phyloP scores from a whole-genome alignment of 2,113 vertebrate species.

The Circaetus gallicus region DNA sequence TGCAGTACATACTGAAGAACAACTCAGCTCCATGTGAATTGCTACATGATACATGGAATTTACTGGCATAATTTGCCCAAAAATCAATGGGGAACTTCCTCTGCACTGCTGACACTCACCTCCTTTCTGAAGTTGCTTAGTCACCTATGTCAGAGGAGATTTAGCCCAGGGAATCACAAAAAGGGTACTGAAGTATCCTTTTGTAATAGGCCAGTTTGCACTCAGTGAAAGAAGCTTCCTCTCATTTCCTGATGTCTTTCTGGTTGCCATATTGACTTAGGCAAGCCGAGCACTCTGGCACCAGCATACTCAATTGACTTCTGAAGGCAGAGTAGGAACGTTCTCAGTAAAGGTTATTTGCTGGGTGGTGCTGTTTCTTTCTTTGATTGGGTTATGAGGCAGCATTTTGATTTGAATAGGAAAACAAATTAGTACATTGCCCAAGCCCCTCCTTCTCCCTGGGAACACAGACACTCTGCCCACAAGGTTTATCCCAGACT shows the following conservation, averaged over 20 bases:
- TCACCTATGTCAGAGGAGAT: neutral
- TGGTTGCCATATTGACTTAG: neutral
- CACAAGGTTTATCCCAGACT: neutral
- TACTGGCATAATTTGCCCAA: neutral
- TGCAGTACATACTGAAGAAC: neutral
- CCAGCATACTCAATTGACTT: neutral
- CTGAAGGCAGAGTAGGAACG: neutral
- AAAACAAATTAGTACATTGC: neutral
- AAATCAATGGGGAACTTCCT: neutral
- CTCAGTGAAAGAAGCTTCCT: neutral
- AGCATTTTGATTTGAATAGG: neutral
- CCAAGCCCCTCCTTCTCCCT: neutral
- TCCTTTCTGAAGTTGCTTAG: neutral
- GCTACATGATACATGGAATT: neutral
- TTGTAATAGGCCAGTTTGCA: neutral
- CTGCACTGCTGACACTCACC: neutral
- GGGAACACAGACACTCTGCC: neutral
- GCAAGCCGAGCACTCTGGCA: neutral
- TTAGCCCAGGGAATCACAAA: neutral
- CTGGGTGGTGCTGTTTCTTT: neutral
- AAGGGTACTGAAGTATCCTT: neutral
- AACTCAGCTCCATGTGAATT: neutral
- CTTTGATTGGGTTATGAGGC: neutral
- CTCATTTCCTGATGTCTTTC: accelerated
- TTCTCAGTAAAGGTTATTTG: neutral